Base-by-base conservation (phyloP, 2,888 invertebrate species). In the Pollenia labialis region DNA sequence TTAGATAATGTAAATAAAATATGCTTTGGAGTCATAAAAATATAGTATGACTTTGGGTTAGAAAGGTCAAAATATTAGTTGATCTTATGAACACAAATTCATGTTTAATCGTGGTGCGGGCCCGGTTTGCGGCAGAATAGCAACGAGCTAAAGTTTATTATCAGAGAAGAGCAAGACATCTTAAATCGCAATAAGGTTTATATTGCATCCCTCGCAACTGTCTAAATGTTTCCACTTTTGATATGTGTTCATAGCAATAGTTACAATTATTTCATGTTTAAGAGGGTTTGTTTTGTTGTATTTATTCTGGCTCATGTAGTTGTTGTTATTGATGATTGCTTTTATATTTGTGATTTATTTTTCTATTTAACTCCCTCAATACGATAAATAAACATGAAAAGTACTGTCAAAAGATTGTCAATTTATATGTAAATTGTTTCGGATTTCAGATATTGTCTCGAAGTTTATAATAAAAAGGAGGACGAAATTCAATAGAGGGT, bases 401-500 rank as follows among this genome's bases (percentile, higher is more conserved):
- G 2, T 71, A 54, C n/a, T 32, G 14, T 60, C 6, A 12, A 50
- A 12, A 23, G 14, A 56, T 72, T 72, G 71, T 72, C 71, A 23
- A 72, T 56, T 72, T 72, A n/a, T 23, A 23, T 46, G 44, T 23
- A 44, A 12, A 18, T 18, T 12, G 46, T 64, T 18, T 44, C 7
- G 18, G 2, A 18, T 12, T 18, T 7, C 18, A 12, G 7, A 11
- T 64, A n/a, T 23, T 64, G 64, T 64, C 46, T 44, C 14, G 7
- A 64, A 64, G 12, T 18, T 23, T 64, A 23, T 40, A 58, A 32
- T 7, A 40, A 40, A 58, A 52, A 42, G 40, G 50, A 40, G 11
- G n/a, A 42, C 11, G 9, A 42, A 50, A 50, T 16, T 60, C 60
- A 54, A 76, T 76, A 14, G 54, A 46, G 42, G 23, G 16, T 76